phyloP scores from a whole-genome alignment of 2,797 vertebrate species.

The Natrix natrix region DNA sequence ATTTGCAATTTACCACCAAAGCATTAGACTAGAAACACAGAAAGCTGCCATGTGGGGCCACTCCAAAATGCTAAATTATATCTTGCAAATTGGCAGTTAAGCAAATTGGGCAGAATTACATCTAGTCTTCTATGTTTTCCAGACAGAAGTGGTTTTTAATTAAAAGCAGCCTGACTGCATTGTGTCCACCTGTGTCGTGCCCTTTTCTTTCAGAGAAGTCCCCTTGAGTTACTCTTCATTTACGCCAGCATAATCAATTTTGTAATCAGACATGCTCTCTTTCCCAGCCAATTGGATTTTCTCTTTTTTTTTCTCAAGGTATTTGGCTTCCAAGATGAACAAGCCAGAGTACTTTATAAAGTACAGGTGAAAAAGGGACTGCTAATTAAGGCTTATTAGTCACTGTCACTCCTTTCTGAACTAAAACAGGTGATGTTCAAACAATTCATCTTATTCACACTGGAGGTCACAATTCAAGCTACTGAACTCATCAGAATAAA shows the following conservation, averaged over 20 bases:
- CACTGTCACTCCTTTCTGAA: constrained; percentile 52
- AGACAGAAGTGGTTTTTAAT: constrained; percentile 19
- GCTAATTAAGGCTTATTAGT: constrained; percentile 63
- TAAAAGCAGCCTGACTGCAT: constrained; percentile 16
- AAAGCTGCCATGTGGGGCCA: neutral
- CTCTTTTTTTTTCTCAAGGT: constrained; percentile 16
- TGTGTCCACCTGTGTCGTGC: constrained; percentile 1
- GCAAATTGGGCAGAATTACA: constrained; percentile 25
- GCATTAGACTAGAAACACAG: neutral
- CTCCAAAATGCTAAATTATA: constrained; percentile 14
- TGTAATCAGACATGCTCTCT: neutral
- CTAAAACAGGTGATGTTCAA: constrained; percentile 37
- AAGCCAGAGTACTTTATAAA: constrained; percentile 10
- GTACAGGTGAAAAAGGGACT: constrained; percentile 49
- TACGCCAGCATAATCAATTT: constrained; percentile 34
- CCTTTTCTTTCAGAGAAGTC: neutral
- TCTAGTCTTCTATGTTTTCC: neutral
- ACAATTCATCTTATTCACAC: constrained; percentile 57
- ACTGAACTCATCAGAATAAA: constrained; percentile 61
- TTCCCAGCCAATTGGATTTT: constrained; percentile 46
- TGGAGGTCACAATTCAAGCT: constrained; percentile 53
- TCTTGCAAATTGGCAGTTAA: constrained; percentile 30
- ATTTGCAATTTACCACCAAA: neutral
- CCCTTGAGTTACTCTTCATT: constrained; percentile 39
- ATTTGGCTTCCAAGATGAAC: constrained; percentile 28